These are phyloP conservation scores for Anoura caudifer DNA, from an alignment of 2,113 vertebrate species.

Conservation along the genomic window DNA sequence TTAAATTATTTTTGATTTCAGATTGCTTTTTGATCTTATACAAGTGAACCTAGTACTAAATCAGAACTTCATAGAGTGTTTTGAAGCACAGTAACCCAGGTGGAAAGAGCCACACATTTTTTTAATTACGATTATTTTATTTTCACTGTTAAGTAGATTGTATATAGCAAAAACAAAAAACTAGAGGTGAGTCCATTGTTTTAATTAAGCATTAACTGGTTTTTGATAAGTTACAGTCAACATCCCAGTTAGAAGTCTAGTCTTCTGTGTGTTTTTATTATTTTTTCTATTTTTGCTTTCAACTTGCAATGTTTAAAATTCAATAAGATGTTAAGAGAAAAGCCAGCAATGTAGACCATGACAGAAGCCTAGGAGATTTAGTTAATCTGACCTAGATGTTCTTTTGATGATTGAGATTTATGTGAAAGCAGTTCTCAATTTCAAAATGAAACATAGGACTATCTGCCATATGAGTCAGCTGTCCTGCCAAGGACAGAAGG, in stretches of 20 bases:
- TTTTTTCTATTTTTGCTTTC: slow-evolving; percentile 56
- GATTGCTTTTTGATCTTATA: background rate
- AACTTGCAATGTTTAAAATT: slow-evolving; percentile 79
- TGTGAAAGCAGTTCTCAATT: slow-evolving; percentile 84
- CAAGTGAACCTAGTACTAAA: background rate
- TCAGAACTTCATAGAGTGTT: background rate
- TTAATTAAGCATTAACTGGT: slow-evolving; percentile 26
- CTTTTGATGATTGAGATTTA: slow-evolving; percentile 88
- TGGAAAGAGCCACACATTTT: background rate
- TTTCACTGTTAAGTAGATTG: background rate
- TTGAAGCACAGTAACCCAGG: background rate
- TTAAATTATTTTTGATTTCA: background rate
- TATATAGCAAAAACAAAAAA: slow-evolving; percentile 5
- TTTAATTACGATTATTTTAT: slow-evolving; percentile 11
- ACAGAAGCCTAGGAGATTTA: slow-evolving; percentile 84
- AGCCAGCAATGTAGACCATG: slow-evolving; percentile 81
- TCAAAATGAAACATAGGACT: slow-evolving; percentile 83
- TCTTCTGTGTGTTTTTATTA: background rate
- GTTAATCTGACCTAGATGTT: slow-evolving; percentile 91
- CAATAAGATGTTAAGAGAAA: slow-evolving; percentile 83
- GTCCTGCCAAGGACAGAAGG: slow-evolving; percentile 66
- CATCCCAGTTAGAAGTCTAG: slow-evolving; percentile 32
- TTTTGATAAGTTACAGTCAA: slow-evolving; percentile 26
- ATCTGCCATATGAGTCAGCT: slow-evolving; percentile 76
- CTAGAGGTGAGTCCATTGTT: slow-evolving; percentile 35